Conservation (phyloP, 2,888 invertebrate species). For the Ormyrus pomaceus region DNA sequence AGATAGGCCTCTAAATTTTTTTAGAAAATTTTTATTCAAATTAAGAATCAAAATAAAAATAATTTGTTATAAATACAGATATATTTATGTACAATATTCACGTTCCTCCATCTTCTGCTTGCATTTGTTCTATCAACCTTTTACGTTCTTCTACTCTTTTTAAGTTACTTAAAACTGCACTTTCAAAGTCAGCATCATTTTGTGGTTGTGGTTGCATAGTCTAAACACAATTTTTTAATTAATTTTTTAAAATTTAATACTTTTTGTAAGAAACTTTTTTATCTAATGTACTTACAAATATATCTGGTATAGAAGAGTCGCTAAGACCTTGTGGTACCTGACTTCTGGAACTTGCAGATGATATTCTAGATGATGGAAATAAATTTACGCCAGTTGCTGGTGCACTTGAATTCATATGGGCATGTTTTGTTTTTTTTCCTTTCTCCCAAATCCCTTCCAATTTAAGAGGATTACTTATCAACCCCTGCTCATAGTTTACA, state of each 20-base stretch:
- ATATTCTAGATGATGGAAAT: conserved; percentile 59
- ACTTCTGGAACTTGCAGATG: conserved; percentile 25
- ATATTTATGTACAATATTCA: conserved; percentile 56
- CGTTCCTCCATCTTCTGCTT: conserved; percentile 77
- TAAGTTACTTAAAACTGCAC: conserved; percentile 86
- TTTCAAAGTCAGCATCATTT: conserved; percentile 87
- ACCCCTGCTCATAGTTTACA: conserved; percentile 79
- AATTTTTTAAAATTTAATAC: too few species aligned
- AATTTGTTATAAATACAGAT: conserved; percentile 47
- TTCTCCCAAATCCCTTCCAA: conserved; percentile 83
- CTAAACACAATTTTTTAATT: conserved; percentile 46
- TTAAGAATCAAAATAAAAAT: conserved; percentile 33
- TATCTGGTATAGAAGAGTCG: conserved; percentile 67
- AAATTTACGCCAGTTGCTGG: conserved; percentile 51
- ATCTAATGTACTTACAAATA: conserved; percentile 62
- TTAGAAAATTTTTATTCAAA: conserved; percentile 40
- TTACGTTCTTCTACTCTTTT: conserved; percentile 92
- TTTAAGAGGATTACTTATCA: conserved; percentile 83
- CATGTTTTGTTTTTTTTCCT: conserved; percentile 73
- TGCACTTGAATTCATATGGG: conserved; percentile 64
- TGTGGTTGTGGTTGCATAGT: conserved; percentile 55
- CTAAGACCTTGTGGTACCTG: conserved; percentile 59
- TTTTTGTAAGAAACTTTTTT: conserved; percentile 3
- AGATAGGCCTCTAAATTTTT: conserved; percentile 1
- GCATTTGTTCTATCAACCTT: conserved; percentile 83